phyloP scores from a whole-genome alignment of 2,113 vertebrate genomes.

The Cyprichromis sp. region DNA sequence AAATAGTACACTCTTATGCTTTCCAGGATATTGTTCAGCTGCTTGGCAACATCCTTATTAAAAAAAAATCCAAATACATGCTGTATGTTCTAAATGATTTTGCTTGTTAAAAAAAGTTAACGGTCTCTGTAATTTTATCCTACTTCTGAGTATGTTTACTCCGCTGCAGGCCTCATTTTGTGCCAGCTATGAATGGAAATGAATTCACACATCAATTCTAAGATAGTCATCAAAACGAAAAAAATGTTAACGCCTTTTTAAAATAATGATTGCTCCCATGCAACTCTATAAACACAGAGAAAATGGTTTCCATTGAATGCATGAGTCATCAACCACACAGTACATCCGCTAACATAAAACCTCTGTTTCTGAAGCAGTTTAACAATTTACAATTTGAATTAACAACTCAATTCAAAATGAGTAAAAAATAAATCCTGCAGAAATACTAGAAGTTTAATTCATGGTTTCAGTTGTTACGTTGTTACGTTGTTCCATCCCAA shows the following conservation, averaged over 20 bases:
- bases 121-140: neutral
- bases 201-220: neutral
- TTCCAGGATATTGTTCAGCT: neutral
- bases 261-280: neutral
- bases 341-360: neutral
- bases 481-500: neutral
- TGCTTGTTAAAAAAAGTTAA: neutral
- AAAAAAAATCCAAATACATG: neutral
- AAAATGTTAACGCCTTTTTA: conserved; percentile 3
- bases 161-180: neutral
- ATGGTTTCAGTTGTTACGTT: neutral
- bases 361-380: neutral
- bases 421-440: neutral
- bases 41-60: neutral
- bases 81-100: neutral
- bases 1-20: neutral
- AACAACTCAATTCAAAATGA: neutral
- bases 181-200: neutral
- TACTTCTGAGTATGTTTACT: neutral
- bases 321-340: neutral
- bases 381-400: neutral
- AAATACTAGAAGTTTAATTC: neutral
- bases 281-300: neutral
- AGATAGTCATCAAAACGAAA: neutral
- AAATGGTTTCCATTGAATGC: neutral